These are phyloP conservation scores for Pangasius mekongensis DNA, from an alignment of 2,797 vertebrate genomes.

Conservation along the genomic window DNA sequence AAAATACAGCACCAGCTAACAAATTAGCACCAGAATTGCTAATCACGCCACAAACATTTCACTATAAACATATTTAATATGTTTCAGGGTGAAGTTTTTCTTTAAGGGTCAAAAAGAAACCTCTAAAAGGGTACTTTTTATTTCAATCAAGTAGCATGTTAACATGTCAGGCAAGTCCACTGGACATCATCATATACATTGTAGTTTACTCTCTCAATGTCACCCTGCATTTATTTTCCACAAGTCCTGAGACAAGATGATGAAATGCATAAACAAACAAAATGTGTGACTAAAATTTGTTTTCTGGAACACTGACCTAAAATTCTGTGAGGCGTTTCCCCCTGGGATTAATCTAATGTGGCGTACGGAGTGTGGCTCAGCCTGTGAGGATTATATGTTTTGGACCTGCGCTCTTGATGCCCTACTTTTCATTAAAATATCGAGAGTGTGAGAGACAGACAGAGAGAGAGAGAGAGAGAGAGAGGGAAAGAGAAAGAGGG, in stretches of 20 bases:
- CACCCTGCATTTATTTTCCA: neutral
- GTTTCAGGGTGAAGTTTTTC: neutral
- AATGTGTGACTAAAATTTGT: constrained; percentile 49
- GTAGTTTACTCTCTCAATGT: neutral
- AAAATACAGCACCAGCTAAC: neutral
- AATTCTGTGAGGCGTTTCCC: constrained; percentile 65
- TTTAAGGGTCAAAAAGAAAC: neutral
- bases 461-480: constrained; percentile 28
- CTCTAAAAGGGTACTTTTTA: neutral
- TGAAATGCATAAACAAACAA: constrained; percentile 33
- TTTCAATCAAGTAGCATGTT: neutral
- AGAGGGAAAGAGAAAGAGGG: constrained; percentile 30
- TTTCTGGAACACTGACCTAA: constrained; percentile 63
- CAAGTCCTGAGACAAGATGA: constrained; percentile 15
- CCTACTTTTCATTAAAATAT: constrained; percentile 77
- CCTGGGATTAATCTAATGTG: constrained; percentile 71
- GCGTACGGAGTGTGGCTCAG: constrained; percentile 66
- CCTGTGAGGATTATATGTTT: constrained; percentile 74
- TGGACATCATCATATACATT: neutral
- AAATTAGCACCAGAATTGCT: neutral
- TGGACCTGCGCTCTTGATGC: constrained; percentile 66
- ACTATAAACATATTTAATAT: neutral
- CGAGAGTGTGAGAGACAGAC: constrained; percentile 54
- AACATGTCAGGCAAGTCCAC: neutral
- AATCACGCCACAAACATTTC: neutral